phyloP scores from a whole-genome alignment of 2,113 vertebrate species.

The Jaculus jaculus region DNA sequence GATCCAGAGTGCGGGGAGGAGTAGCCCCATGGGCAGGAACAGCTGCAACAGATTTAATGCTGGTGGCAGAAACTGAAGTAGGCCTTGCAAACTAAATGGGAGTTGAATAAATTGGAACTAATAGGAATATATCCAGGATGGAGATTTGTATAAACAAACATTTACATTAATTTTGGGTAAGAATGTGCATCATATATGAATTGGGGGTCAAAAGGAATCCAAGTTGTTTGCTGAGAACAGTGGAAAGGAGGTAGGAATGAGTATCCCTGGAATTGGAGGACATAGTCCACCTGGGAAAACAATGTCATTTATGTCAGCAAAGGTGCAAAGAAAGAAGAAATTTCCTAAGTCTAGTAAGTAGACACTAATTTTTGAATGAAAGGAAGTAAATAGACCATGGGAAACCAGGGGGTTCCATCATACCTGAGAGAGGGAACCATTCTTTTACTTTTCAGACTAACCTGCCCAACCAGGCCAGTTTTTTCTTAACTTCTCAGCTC shows the following conservation, averaged over 20 bases:
- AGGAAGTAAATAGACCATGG: neutral
- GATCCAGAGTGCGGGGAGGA: neutral
- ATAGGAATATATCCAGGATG: neutral
- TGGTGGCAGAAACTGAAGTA: neutral
- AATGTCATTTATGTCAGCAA: neutral
- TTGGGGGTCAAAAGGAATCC: neutral
- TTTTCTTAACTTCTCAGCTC: neutral
- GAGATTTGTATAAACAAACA: neutral
- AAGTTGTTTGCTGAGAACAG: neutral
- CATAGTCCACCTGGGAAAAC: neutral
- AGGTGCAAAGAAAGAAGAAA: neutral
- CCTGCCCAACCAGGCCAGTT: neutral
- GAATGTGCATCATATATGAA: neutral
- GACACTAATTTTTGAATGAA: neutral
- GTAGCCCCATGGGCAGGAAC: neutral
- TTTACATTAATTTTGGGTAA: neutral
- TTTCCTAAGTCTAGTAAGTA: neutral
- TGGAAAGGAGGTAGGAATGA: neutral
- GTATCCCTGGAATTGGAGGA: neutral
- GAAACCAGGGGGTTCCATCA: neutral
- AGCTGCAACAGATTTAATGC: neutral
- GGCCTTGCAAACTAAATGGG: neutral
- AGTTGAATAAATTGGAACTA: neutral
- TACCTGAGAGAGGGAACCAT: neutral
- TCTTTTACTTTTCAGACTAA: neutral